Evolutionary conservation across 2,888 invertebrate genomes (phyloP).

Genomic region (Hoplodrina ambigua): DNA sequence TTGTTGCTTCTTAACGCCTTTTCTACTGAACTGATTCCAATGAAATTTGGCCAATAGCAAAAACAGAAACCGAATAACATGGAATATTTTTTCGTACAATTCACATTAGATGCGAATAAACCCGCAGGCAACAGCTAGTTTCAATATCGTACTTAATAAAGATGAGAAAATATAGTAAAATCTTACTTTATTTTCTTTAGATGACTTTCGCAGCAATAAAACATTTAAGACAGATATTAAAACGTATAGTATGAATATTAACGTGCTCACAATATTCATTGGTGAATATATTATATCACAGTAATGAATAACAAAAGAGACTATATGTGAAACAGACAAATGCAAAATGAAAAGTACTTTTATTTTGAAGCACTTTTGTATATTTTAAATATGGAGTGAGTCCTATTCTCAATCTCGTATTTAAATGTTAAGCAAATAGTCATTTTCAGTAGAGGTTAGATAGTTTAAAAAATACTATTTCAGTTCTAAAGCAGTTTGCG

Average conservation of each 20-base stretch:
- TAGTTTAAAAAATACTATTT: too few species aligned
- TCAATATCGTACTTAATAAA: neutral
- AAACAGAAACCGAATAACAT: neutral
- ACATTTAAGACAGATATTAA: neutral
- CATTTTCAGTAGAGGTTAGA: neutral
- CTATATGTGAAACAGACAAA: slow-evolving; percentile 10
- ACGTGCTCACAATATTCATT: slow-evolving; percentile 15
- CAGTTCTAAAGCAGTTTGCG: too few species aligned
- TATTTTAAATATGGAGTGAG: neutral
- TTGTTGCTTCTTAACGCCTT: neutral
- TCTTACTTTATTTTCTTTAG: slow-evolving; percentile 2
- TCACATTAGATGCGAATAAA: neutral
- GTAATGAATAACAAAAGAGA: slow-evolving; percentile 28
- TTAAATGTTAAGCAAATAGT: neutral
- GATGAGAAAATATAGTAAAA: neutral
- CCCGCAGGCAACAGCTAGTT: neutral
- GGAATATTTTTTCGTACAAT: neutral
- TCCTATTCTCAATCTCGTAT: neutral
- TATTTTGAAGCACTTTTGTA: slow-evolving; percentile 13
- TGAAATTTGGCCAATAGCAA: neutral
- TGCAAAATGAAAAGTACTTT: slow-evolving; percentile 17
- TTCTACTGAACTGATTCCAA: neutral
- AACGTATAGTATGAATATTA: neutral
- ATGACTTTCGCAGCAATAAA: slow-evolving; percentile 6
- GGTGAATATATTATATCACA: slow-evolving; percentile 20